Evolutionary conservation across 2,113 vertebrate genomes (phyloP).

Genomic region (Sinocyclocheilus grahami): DNA sequence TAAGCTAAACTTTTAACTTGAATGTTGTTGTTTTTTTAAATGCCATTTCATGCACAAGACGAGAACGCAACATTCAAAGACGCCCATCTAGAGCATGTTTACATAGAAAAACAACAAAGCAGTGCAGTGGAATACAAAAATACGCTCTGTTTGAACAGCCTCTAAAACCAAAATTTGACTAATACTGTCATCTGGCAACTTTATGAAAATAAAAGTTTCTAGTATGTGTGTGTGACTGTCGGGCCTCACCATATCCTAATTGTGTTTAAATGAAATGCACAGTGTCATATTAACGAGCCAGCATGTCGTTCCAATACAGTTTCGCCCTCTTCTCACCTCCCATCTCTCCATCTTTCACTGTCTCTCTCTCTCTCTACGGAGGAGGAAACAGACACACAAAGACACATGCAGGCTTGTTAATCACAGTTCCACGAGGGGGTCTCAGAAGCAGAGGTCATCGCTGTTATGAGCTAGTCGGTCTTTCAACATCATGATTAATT

Average conservation of each 20-base stretch:
- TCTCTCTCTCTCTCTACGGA: slow-evolving; percentile 18
- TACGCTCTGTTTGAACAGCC: background rate
- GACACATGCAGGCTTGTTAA: slow-evolving; percentile 45
- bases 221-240: background rate
- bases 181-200: background rate
- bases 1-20: background rate
- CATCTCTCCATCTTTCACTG: slow-evolving; percentile 16
- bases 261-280: slow-evolving; percentile 59
- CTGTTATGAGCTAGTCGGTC: slow-evolving; percentile 40
- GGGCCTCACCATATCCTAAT: slow-evolving; percentile 44
- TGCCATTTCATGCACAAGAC: background rate
- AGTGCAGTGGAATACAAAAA: background rate
- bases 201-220: background rate
- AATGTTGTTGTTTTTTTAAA: background rate
- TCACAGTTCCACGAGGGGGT: slow-evolving; percentile 49
- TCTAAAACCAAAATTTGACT: background rate
- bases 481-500: slow-evolving; percentile 59
- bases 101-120: background rate
- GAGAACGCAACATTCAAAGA: background rate
- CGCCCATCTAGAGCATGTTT: background rate
- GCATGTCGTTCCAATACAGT: slow-evolving; percentile 40
- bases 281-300: slow-evolving; percentile 52
- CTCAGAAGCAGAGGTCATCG: slow-evolving; percentile 40
- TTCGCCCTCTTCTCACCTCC: slow-evolving; percentile 29
- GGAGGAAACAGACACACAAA: slow-evolving; percentile 36